A percentile compares a stretch with the other conserved stretches of the same genome.
phyloP scores from a whole-genome alignment of 2,797 vertebrate species.

The Diplodus sargus region DNA sequence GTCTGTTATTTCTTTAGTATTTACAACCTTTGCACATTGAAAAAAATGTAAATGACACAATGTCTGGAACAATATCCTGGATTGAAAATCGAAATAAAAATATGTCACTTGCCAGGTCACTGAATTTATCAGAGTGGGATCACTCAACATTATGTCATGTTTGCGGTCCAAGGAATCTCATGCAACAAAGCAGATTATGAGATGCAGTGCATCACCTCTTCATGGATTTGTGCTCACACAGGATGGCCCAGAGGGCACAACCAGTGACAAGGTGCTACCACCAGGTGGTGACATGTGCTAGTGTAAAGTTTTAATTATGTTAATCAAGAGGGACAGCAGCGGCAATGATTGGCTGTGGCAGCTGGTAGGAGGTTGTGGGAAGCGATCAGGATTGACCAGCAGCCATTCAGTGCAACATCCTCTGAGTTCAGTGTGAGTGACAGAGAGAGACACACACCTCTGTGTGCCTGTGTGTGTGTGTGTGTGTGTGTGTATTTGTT shows the following conservation, averaged over 20 bases:
- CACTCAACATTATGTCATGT: neutral
- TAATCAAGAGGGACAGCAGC: slow-evolving; percentile 64
- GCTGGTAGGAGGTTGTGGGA: slow-evolving; percentile 12
- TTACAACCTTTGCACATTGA: neutral
- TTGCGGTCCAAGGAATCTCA: neutral
- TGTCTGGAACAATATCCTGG: neutral
- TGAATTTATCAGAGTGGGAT: neutral
- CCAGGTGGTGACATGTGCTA: slow-evolving; percentile 87
- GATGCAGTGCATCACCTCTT: neutral
- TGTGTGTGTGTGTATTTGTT: slow-evolving; percentile 10
- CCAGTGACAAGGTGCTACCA: slow-evolving; percentile 81
- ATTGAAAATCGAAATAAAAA: neutral
- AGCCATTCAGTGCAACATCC: slow-evolving; percentile 29
- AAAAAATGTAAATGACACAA: neutral
- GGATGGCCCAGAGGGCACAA: slow-evolving; percentile 45
- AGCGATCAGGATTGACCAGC: slow-evolving; percentile 18
- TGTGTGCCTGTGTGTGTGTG: slow-evolving; percentile 12
- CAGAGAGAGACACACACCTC: neutral
- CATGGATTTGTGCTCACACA: neutral
- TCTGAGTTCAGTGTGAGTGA: slow-evolving; percentile 11
- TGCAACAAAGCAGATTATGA: slow-evolving; percentile 10
- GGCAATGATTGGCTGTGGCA: slow-evolving; percentile 30
- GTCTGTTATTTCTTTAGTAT: slow-evolving; percentile 11
- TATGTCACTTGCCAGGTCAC: neutral
- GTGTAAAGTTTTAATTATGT: slow-evolving; percentile 82